These are phyloP conservation scores for Pachyrhynchus sulphureomaculatus DNA, from an alignment of 1,140 invertebrate genomes.

Conservation along the genomic window DNA sequence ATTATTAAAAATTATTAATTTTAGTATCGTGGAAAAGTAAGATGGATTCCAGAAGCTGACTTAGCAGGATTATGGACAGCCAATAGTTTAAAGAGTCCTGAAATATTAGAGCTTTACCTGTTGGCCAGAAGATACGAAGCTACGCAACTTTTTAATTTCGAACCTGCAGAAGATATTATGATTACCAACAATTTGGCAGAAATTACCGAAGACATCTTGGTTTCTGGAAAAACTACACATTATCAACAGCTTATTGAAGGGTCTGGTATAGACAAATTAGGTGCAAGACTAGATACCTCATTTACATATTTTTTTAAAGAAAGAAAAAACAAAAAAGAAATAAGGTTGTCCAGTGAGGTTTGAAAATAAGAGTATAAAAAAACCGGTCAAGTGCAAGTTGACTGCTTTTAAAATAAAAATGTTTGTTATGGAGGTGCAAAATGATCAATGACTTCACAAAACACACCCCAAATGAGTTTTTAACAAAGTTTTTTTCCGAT, in stretches of 20 bases:
- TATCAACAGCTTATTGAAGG: constrained; percentile 38
- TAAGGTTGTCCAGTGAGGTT: neutral
- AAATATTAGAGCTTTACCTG: constrained; percentile 35
- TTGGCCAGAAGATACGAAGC: constrained; percentile 10
- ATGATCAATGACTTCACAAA: too few relatives aligned
- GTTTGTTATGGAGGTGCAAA: too few relatives aligned
- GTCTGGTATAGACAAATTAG: constrained; percentile 36
- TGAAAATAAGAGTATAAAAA: too few relatives aligned
- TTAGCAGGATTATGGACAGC: constrained; percentile 27
- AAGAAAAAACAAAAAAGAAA: neutral
- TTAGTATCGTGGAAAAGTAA: constrained; percentile 41
- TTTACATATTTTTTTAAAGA: too few relatives aligned
- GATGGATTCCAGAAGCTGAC: constrained; percentile 39
- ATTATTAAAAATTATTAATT: constrained; percentile 5
- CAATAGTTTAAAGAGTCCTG: constrained; percentile 38
- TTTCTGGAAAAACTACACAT: constrained; percentile 31
- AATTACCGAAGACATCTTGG: constrained; percentile 37
- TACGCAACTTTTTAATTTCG: constrained; percentile 6
- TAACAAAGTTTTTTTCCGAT: too few relatives aligned
- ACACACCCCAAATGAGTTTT: too few relatives aligned
- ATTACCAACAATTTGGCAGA: constrained; percentile 36
- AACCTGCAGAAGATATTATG: constrained; percentile 22
- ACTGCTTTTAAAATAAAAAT: too few relatives aligned
- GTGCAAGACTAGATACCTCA: constrained; percentile 6
- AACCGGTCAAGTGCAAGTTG: too few relatives aligned